A percentile compares a stretch with the other conserved stretches of the same genome.
Evolutionary conservation across 2,113 vertebrate species (phyloP).

Genomic region (Grammomys dolichurus): DNA sequence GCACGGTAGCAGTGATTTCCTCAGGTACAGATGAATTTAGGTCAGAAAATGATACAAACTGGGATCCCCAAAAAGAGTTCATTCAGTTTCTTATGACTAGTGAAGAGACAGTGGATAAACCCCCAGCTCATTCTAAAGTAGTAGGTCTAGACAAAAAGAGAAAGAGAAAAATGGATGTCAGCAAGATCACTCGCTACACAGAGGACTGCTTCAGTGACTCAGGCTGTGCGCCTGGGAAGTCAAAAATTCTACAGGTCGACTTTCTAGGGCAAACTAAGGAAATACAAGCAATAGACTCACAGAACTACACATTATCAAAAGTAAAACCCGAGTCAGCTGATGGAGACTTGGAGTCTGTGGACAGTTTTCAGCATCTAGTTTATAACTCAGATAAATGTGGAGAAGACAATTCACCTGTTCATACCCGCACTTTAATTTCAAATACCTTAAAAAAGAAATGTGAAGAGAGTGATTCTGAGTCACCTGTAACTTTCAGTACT

Average conservation of each 20-base stretch:
- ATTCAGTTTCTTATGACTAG: slow-evolving; percentile 93
- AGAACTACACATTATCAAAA: slow-evolving; percentile 88
- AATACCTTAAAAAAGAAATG: slow-evolving; percentile 90
- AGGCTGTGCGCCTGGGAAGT: slow-evolving; percentile 89
- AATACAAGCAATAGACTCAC: slow-evolving; percentile 86
- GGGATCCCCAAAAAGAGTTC: slow-evolving; percentile 93
- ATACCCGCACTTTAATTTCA: slow-evolving; percentile 90
- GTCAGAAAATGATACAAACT: slow-evolving; percentile 89
- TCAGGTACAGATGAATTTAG: slow-evolving; percentile 91
- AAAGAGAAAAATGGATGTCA: slow-evolving; percentile 92
- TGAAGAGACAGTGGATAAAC: slow-evolving; percentile 90
- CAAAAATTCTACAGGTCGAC: slow-evolving; percentile 86
- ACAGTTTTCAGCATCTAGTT: slow-evolving; percentile 90
- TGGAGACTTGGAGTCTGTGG: slow-evolving; percentile 88
- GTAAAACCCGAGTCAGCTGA: slow-evolving; percentile 90
- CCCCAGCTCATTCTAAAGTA: slow-evolving; percentile 88
- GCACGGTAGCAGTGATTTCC: slow-evolving; percentile 90
- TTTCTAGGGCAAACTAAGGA: slow-evolving; percentile 90
- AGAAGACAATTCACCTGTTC: slow-evolving; percentile 91
- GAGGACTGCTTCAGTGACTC: slow-evolving; percentile 91
- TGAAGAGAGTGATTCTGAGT: slow-evolving; percentile 90
- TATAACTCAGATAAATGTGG: slow-evolving; percentile 90
- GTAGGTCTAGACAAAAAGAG: slow-evolving; percentile 89
- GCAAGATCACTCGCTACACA: slow-evolving; percentile 91
- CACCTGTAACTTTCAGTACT: slow-evolving; percentile 89